These are phyloP conservation scores for Mus caroli DNA, from an alignment of 2,797 vertebrate genomes.

Conservation along the genomic window DNA sequence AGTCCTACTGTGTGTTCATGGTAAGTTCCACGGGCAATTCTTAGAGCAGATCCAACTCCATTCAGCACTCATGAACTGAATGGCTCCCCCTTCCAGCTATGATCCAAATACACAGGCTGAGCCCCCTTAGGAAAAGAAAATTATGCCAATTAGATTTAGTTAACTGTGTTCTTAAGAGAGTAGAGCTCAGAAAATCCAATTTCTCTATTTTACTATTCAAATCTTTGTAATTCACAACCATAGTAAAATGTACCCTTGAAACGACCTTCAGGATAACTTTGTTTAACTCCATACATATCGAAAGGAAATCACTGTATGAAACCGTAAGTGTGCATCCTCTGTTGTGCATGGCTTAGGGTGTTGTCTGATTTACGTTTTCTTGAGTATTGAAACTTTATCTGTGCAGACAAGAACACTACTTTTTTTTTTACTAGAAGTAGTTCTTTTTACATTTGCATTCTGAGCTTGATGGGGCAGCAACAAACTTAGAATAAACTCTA, in stretches of 20 bases:
- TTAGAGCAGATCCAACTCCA: background rate
- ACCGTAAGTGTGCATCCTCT: background rate
- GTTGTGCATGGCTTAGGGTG: background rate
- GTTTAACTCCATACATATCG: background rate
- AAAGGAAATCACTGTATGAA: background rate
- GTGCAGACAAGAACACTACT: background rate
- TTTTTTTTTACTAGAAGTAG: background rate
- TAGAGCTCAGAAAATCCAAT: slow-evolving; percentile 62
- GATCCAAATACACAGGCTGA: slow-evolving; percentile 69
- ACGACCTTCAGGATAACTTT: slow-evolving; percentile 20
- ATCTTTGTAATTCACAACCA: slow-evolving; percentile 45
- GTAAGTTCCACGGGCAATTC: slow-evolving; percentile 11
- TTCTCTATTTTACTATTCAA: slow-evolving; percentile 30
- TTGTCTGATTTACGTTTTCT: slow-evolving; percentile 1
- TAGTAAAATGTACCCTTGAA: slow-evolving; percentile 22
- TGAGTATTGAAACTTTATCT: slow-evolving; percentile 35
- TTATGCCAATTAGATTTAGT: slow-evolving; percentile 63
- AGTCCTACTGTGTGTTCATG: background rate
- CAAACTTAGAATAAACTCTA: background rate
- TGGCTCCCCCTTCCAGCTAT: background rate
- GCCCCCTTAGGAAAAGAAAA: slow-evolving; percentile 24
- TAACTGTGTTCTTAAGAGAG: slow-evolving; percentile 64
- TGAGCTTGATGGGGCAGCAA: background rate
- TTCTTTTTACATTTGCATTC: background rate
- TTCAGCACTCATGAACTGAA: slow-evolving; percentile 54